phyloP scores from a whole-genome alignment of 2,113 vertebrate species.

The Aptenodytes forsteri region DNA sequence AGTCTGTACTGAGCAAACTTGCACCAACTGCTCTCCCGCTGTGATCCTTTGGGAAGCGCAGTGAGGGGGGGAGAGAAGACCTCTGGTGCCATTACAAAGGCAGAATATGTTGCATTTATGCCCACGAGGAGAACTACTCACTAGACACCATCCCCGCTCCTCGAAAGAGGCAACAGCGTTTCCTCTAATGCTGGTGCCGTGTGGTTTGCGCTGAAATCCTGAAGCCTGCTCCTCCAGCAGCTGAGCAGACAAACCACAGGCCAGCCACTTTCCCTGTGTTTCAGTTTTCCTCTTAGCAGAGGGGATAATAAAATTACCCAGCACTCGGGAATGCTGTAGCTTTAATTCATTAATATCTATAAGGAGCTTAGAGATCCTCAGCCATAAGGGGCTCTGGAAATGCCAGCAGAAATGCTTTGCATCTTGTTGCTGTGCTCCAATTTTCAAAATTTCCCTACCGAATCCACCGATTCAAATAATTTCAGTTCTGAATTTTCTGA shows the following conservation, averaged over 20 bases:
- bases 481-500: background rate
- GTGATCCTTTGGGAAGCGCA: background rate
- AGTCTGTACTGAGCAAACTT: background rate
- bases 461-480: background rate
- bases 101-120: background rate
- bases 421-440: background rate
- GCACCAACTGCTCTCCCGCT: background rate
- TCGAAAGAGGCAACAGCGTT: background rate
- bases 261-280: background rate
- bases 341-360: conserved; percentile 40
- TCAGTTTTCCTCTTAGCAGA: conserved; percentile 4
- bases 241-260: conserved; percentile 10
- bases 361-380: conserved; percentile 28
- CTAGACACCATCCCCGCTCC: background rate
- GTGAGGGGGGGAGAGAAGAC: accelerated
- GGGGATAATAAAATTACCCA: conserved; percentile 36
- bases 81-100: background rate
- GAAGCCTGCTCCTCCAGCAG: background rate
- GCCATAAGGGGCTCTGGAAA: background rate
- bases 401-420: background rate
- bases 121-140: background rate
- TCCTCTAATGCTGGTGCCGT: background rate
- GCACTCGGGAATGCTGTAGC: background rate
- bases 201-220: background rate
- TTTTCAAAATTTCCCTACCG: background rate